Base-by-base conservation (phyloP, 2,113 vertebrate species). In the Fregata magnificens region DNA sequence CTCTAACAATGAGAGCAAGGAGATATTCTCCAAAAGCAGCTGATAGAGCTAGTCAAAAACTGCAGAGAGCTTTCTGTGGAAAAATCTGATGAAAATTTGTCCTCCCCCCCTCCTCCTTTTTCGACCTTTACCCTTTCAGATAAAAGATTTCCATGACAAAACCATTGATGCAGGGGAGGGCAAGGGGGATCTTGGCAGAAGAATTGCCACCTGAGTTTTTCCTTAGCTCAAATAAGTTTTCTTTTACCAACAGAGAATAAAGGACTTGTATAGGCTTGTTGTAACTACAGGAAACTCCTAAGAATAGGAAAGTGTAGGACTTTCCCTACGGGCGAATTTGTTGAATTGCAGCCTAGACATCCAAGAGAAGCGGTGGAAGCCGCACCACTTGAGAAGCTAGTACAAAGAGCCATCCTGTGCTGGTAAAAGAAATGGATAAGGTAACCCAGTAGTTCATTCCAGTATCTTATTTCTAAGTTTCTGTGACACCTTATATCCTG, bases 381-480 rank as follows among this genome's bases (percentile, higher is more conserved):
- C 1, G 1, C 73, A 87, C 42, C 91, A 70, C 89, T 76, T 85
- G 74, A 95, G 91, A 95, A 91, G 74, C 49, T 32, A 87, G 85
- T 44, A 95, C 96, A 97, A 97, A 97, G 84, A 89, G 32, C 82
- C 82, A 94, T 70, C 84, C 93, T 96, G 94, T 95, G 78, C 49
- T 70, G 73, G 81, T 65, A 44, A 95, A 94, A 94, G 74, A 93
- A 94, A 91, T 91, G 91, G 58, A 36, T 95, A 96, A 81, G 32
- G 96, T 96, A 96, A 95, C 96, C 81, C 5, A 82, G 93, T 70
- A 93, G 77, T 36, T 92, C 84, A 80, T 45, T 70, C 58, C 53
- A 69, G 93, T 94, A 95, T 97, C 94, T 93, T 79, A 95, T 97
- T 97, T 97, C 97, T 58, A 79, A 77, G 71, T 82, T 88, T 96